Evolutionary conservation across 2,888 invertebrate genomes (phyloP), one percentile per base, ranked within the genome.

Genomic region (Minunthozetes semirufus): DNA sequence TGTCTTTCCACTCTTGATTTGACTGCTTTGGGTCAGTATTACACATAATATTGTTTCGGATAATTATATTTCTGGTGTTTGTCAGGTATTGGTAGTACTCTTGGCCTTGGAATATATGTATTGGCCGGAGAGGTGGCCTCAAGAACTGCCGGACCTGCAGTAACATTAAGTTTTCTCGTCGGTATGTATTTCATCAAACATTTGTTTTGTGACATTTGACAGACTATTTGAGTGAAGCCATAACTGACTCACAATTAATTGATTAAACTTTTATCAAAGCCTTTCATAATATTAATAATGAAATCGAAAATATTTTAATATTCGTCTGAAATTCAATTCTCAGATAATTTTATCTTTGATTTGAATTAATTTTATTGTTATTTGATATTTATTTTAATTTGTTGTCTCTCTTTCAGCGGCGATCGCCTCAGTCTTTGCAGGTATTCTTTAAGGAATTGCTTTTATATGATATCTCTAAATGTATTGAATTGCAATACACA

Each of bases 91-190:
- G 85, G 85, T 5, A 81, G 82, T 77, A 85, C 87, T 78, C 81
- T 97, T n/a, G 97, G 97, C 0, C 87, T 96, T 42, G 97, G 97
- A 0, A 94, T 96, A 17, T 97, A 97, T 82, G 94, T 97, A 68
- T 85, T 97, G 77, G 94, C 94, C 5, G 95, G 94, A 0, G 88
- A 91, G 13, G 94, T 94, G 4, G 94, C 94, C 15, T 90, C 89
- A 81, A 87, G 88, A 56, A 89, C 89, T 3, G 92, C 95, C 0
- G 97, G 97, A 0, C 97, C 97, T 0, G 93, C 93, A 0, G 93
- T 95, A 1, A 90, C 92, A 8, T 81, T 97, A 22, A 94, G 94
- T 50, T 96, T 96, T 82, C 53, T 72, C 29, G 72, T 75, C 46
- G 75, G 75, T 72, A 75, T 59, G 63, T 63, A 84, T 95, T 22